phyloP scores from a whole-genome alignment of 2,797 vertebrate genomes.

The Rhinophrynus dorsalis region DNA sequence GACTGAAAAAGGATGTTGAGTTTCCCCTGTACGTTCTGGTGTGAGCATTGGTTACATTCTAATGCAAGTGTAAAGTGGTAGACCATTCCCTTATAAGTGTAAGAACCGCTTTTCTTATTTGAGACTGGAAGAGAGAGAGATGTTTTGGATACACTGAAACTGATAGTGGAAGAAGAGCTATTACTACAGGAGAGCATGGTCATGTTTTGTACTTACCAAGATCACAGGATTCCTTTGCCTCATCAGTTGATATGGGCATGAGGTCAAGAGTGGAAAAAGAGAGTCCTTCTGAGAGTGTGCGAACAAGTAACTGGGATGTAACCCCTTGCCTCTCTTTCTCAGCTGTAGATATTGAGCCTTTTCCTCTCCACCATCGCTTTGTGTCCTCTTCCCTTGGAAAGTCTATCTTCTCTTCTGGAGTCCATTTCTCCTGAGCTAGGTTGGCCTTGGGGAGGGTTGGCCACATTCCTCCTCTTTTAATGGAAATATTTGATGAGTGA shows the following conservation, averaged over 20 bases:
- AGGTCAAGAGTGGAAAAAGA: background rate
- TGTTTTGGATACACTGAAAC: no score
- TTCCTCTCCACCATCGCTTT: background rate
- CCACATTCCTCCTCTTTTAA: background rate
- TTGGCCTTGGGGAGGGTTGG: background rate
- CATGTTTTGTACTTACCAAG: constrained; percentile 7
- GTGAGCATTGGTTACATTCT: no score
- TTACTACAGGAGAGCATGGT: no score
- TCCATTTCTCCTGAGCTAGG: background rate
- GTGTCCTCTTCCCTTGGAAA: background rate
- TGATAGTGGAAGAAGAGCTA: no score
- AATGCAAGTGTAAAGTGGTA: no score
- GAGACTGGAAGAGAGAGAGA: no score
- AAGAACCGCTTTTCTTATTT: no score
- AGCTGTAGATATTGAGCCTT: background rate
- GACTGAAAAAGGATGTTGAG: no score
- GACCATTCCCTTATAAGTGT: no score
- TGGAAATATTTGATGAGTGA: background rate
- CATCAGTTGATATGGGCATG: background rate
- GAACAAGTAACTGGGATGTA: background rate
- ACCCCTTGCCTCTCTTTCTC: background rate
- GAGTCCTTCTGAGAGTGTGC: background rate
- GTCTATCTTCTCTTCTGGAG: background rate
- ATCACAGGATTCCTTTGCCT: background rate
- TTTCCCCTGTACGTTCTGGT: no score